Conservation (phyloP, 2,113 vertebrate genomes). For the Prionailurus bengalensis region DNA sequence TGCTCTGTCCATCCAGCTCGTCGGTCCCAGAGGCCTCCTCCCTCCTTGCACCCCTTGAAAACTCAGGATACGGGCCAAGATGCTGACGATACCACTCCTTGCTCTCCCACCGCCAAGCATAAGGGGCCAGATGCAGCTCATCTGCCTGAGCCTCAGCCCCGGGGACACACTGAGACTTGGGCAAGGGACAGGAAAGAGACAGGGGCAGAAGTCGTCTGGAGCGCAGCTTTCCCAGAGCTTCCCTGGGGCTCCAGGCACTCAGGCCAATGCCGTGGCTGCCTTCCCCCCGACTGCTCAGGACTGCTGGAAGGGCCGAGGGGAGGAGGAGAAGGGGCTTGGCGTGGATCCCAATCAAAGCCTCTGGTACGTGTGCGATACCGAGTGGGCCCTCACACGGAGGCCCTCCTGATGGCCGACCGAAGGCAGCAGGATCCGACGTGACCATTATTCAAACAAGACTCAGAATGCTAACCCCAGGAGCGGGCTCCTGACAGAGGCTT, state of each 20-base stretch:
- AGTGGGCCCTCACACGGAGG: neutral
- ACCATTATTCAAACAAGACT: neutral
- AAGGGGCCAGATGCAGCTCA: neutral
- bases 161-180: neutral
- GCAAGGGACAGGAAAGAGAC: neutral
- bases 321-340: neutral
- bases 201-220: neutral
- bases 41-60: neutral
- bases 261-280: neutral
- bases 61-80: neutral
- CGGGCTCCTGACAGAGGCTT: neutral
- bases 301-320: neutral
- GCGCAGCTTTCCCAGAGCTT: neutral
- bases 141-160: neutral
- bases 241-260: neutral
- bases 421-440: neutral
- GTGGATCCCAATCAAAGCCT: neutral
- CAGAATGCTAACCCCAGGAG: neutral
- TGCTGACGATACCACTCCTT: fast-evolving
- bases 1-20: neutral
- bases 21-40: neutral
- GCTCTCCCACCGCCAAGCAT: neutral
- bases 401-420: neutral
- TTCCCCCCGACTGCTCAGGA: neutral
- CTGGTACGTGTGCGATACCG: too few relatives aligned